Evolutionary conservation across 2,888 invertebrate species (phyloP).

Genomic region (Notocelia uddmanniana): DNA sequence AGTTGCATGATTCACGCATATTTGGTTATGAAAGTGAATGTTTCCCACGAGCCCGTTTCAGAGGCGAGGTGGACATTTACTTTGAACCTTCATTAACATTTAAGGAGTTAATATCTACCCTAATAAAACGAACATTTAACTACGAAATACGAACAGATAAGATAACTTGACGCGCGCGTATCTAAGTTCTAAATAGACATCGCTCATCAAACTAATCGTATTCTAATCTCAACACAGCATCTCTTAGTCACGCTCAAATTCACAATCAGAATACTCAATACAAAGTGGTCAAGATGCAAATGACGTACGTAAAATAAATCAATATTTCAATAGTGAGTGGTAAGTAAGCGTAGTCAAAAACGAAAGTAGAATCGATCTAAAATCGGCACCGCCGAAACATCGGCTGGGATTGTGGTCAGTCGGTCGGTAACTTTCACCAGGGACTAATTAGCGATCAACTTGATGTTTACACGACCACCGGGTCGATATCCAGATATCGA

Average conservation of each 20-base stretch:
- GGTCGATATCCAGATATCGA: constrained; percentile 71
- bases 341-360: constrained; percentile 84
- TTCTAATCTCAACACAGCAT: constrained; percentile 23
- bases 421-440: constrained; percentile 83
- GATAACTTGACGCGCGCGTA: constrained; percentile 23
- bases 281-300: constrained; percentile 42
- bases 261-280: constrained; percentile 39
- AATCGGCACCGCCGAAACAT: constrained; percentile 81
- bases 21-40: constrained; percentile 41
- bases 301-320: constrained; percentile 65
- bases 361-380: constrained; percentile 85
- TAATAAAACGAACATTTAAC: constrained; percentile 12
- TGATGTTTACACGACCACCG: constrained; percentile 71
- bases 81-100: constrained; percentile 27
- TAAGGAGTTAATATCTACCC: not conserved
- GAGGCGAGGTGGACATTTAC: constrained; percentile 9
- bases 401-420: constrained; percentile 81
- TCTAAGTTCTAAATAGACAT: constrained; percentile 33
- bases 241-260: constrained; percentile 37
- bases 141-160: not conserved
- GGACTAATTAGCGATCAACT: constrained; percentile 79
- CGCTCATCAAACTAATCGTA: constrained; percentile 33
- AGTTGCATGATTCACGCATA: constrained; percentile 29
- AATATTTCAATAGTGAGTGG: constrained; percentile 71
- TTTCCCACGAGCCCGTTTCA: constrained; percentile 31